phyloP scores from a whole-genome alignment of 2,113 vertebrate species.

The Antechinus flavipes region DNA sequence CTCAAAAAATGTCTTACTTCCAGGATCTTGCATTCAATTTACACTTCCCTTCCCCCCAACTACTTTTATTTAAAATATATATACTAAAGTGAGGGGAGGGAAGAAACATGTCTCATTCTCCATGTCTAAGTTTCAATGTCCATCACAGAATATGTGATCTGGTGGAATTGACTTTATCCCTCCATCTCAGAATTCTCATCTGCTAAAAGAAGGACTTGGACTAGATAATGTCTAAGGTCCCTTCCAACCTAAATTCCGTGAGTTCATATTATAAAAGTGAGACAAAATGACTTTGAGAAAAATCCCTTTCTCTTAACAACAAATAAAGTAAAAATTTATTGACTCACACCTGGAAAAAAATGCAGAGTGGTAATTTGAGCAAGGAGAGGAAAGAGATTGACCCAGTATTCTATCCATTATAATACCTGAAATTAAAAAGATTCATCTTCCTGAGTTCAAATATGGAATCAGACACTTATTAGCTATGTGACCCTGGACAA shows the following conservation, averaged over 20 bases:
- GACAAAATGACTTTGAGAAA: not conserved
- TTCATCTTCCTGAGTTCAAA: not conserved
- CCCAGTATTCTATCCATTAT: not conserved
- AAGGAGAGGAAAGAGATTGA: not conserved
- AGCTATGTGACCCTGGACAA: not conserved
- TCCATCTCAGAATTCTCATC: not conserved
- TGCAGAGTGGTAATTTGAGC: not conserved
- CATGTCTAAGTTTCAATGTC: not conserved
- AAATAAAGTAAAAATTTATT: not conserved
- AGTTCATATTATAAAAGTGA: not conserved
- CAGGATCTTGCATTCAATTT: not conserved
- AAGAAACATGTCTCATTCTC: not conserved
- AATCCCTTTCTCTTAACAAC: not conserved
- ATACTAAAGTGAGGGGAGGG: not conserved
- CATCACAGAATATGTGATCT: not conserved
- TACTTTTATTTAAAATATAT: not conserved
- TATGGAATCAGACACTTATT: not conserved
- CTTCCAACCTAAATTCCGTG: not conserved
- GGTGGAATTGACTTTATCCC: not conserved
- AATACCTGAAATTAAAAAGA: not conserved
- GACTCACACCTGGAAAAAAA: not conserved
- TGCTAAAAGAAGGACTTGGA: not conserved
- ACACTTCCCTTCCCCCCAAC: not conserved
- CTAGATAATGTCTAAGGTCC: not conserved
- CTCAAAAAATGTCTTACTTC: not conserved